Evolutionary conservation across 2,888 invertebrate genomes (phyloP), one percentile per base, ranked within the genome.

Genomic region (Atherix ibis): DNA sequence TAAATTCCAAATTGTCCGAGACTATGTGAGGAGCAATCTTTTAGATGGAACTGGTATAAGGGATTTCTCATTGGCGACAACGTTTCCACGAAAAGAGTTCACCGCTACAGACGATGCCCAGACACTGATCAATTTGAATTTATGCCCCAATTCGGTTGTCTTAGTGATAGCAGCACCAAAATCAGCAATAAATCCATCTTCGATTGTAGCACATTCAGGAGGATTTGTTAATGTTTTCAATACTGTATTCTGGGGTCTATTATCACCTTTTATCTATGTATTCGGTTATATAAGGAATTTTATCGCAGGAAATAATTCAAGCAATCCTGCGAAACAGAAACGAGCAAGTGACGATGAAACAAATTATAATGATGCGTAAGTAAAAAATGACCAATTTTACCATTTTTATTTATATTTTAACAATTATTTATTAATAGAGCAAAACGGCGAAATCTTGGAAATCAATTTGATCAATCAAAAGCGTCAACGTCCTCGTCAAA

Each of bases 81-180:
- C 73, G 50, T 95, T 88, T 64, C 94, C 95, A 12, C 78, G 76
- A 52, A 85, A 83, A 62, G 72, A 89, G 43, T 94, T 91, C 56
- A 67, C 70, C 3, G 68, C 65, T 2, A 87, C 85, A 2, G 91
- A 95, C 54, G 91, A 85, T 60, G 80, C 84, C 38, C 78, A 76
- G 52, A 87, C 94, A 1, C 64, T 95, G 42, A 78, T 80, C 44
- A 67, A 73, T 43, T 67, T 95, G 71, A 84, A 82, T 50, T 62
- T 88, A 47, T 82, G 80, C 27, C 87, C 88, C 17, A 78, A 83
- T 24, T 84, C 87, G 33, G 85, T 85, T 14, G 45, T 59, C 13
- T 47, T 61, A 37, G 41, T 50, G 31, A 46, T 53, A 34, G 43
- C 43, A 8, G 48, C 48, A 8, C 18, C 31, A 19, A 34, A 34